phyloP scores from a whole-genome alignment of 2,113 vertebrate genomes.

The Callionymus lyra region DNA sequence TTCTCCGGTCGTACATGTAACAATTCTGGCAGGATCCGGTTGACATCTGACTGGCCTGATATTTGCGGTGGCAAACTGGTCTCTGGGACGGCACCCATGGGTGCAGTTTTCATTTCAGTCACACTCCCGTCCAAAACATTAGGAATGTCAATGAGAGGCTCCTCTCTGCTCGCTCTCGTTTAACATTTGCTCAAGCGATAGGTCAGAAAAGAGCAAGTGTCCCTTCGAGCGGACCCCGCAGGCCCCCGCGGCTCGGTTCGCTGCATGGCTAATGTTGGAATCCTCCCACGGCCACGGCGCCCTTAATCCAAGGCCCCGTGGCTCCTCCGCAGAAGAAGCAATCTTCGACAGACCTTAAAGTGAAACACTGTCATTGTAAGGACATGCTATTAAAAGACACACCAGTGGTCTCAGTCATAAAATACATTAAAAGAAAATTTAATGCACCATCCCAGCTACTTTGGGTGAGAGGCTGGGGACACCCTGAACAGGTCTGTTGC shows the following conservation, averaged over 20 bases:
- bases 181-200: constrained; percentile 64
- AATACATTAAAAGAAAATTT: no score
- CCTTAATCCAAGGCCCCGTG: not conserved
- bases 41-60: constrained; percentile 50
- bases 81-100: constrained; percentile 61
- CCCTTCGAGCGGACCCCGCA: constrained; percentile 47
- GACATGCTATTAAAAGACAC: no score
- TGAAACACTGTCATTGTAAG: no score
- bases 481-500: no score
- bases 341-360: not conserved
- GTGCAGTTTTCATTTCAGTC: constrained; percentile 31
- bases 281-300: constrained; percentile 1
- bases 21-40: constrained; percentile 34
- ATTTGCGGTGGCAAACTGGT: constrained; percentile 47
- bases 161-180: constrained; percentile 44
- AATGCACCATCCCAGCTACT: no score
- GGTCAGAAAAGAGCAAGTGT: constrained; percentile 70
- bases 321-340: no score
- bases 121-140: constrained; percentile 45
- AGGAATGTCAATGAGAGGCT: constrained; percentile 61
- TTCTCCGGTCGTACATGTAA: constrained; percentile 37
- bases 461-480: no score
- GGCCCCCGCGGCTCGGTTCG: constrained; percentile 27
- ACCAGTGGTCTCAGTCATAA: no score
- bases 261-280: constrained; percentile 51